Base-by-base conservation (phyloP, 2,113 vertebrate genomes). In the Todiramphus chloris region DNA sequence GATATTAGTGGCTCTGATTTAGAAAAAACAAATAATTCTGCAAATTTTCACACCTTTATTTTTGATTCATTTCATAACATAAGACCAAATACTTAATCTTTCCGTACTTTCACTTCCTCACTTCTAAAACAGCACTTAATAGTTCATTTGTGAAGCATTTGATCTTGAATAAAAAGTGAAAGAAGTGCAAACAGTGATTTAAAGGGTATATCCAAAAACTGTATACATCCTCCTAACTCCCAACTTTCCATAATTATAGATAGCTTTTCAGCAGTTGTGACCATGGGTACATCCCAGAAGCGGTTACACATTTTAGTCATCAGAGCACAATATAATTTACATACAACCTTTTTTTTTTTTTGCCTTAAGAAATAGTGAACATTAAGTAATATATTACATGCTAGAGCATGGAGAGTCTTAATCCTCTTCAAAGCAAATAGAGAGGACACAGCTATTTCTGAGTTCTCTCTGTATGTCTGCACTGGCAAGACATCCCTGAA, bases 381-480 rank as follows among this genome's bases (percentile, higher is more conserved):
- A 50, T 2, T 39, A 41, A 77, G 6, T 55, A 94, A 81, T 16
- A 51, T 2, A 43, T 53, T n/a, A 68, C 7, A 48, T 11, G 7
- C 16, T 10, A 48, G 48, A 77, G 55, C 31, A 58, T 1, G 4
- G 30, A 60, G 6, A 69, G 4, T 56, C 4, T 23, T 24, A 58
- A 77, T 35, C 6, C 58, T 75, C 43, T 90, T 41, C 46, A 92
- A 88, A 93, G 31, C 28, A 88, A 89, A 68, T 16, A 11, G 72
- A 53, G 14, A 41, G 10, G 30, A 51, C 15, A 21, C 12, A 72
- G 8, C 16, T 50, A 35, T 89, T 94, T 51, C 23, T 66, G 7
- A 11, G 0, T 55, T 55, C 20, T 43, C 19, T 63, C 19, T 76
- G 9, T 20, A 62, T 0, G 4, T 31, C 46, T n/a, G 18, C 16